Percentiles rank a stretch among this genome's conserved stretches.
These are phyloP conservation scores for Pseudomugil tenellus DNA, from an alignment of 2,797 vertebrate genomes.

Conservation along the genomic window DNA sequence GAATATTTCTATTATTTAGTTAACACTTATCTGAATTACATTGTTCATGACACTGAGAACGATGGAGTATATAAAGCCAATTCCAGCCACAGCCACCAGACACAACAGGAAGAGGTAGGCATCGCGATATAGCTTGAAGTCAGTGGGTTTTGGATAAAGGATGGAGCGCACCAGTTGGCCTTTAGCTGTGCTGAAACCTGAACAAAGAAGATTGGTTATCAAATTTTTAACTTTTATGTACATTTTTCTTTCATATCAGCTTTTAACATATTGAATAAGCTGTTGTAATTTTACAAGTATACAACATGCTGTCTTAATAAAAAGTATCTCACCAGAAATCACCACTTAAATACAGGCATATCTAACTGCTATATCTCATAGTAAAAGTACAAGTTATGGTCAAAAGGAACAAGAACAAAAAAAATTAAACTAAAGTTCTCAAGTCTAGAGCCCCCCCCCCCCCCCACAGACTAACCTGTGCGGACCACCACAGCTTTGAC, in stretches of 20 bases:
- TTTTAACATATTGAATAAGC: neutral
- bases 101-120: slow-evolving; percentile 96
- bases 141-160: slow-evolving; percentile 96
- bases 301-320: neutral
- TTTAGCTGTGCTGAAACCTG: slow-evolving; percentile 97
- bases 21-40: slow-evolving; percentile 71
- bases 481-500: slow-evolving; percentile 95
- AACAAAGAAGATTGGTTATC: neutral
- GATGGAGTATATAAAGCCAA: slow-evolving; percentile 95
- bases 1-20: slow-evolving; percentile 2
- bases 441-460: no score
- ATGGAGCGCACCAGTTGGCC: slow-evolving; percentile 97
- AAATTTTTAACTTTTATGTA: neutral
- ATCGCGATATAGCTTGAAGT: slow-evolving; percentile 98
- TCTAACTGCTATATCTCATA: neutral
- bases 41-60: slow-evolving; percentile 89
- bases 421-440: neutral
- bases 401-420: neutral
- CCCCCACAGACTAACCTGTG: slow-evolving; percentile 83
- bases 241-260: neutral
- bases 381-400: neutral
- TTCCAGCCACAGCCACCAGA: slow-evolving; percentile 92
- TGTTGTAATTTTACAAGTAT: neutral
- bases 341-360: neutral
- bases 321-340: neutral